Evolutionary conservation across 2,797 vertebrate genomes (phyloP).

Genomic region (Siniperca undulata): DNA sequence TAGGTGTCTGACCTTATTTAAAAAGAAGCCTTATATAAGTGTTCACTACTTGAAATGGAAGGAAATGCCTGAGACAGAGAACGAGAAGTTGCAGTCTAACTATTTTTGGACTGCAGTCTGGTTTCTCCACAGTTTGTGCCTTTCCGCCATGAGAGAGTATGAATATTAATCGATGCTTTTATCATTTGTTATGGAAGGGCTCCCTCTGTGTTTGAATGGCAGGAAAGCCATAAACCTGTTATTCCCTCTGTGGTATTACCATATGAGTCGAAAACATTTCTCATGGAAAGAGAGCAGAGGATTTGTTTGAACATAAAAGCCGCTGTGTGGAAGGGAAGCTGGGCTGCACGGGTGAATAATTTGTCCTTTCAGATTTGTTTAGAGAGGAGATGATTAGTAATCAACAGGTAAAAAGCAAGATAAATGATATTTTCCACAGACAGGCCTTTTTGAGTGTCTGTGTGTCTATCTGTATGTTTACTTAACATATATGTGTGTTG

Average conservation of each 20-base stretch:
- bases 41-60: constrained; percentile 58
- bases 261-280: constrained; percentile 57
- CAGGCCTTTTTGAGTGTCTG: constrained; percentile 22
- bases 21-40: constrained; percentile 57
- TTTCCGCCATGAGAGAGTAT: constrained; percentile 52
- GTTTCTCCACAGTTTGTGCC: constrained; percentile 54
- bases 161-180: constrained; percentile 74
- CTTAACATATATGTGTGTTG: constrained; percentile 27
- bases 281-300: constrained; percentile 26
- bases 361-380: constrained; percentile 50
- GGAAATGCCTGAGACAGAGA: constrained; percentile 64
- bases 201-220: constrained; percentile 60
- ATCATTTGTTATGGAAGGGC: constrained; percentile 63
- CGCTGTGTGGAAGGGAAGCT: constrained; percentile 26
- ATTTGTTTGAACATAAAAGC: constrained; percentile 62
- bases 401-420: constrained; percentile 61
- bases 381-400: constrained; percentile 40
- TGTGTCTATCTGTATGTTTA: constrained; percentile 43
- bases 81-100: constrained; percentile 54
- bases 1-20: constrained; percentile 52
- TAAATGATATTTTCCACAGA: constrained; percentile 31
- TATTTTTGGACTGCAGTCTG: constrained; percentile 76
- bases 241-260: constrained; percentile 43
- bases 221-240: constrained; percentile 59
- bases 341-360: constrained; percentile 25